Conservation (phyloP, 2,888 invertebrate genomes). For the Boloria euphrosyne region DNA sequence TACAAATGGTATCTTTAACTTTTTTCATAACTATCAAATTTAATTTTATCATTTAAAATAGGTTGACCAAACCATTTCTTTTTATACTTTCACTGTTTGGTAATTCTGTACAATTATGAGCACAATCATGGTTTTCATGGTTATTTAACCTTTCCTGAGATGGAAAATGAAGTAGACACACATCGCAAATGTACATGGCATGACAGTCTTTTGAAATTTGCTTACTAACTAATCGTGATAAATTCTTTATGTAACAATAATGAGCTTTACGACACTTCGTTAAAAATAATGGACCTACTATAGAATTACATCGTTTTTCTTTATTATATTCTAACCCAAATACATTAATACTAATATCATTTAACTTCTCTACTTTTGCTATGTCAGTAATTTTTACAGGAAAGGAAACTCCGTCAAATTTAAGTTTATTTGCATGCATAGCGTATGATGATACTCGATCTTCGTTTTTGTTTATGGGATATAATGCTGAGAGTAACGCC, state of each 20-base stretch:
- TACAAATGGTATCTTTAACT: slow-evolving; percentile 3
- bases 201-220: slow-evolving; percentile 31
- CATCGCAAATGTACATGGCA: slow-evolving; percentile 37
- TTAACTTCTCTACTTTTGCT: slow-evolving; percentile 42
- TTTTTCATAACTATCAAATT: slow-evolving; percentile 10
- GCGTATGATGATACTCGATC: slow-evolving; percentile 29
- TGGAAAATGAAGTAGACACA: slow-evolving; percentile 31
- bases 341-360: slow-evolving; percentile 46
- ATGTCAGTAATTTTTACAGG: slow-evolving; percentile 45
- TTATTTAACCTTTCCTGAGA: slow-evolving; percentile 4
- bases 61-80: too few species aligned
- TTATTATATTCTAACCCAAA: slow-evolving; percentile 44
- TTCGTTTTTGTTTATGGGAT: too few species aligned
- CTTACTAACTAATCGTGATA: slow-evolving; percentile 41
- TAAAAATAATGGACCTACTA: slow-evolving; percentile 43
- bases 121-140: too few species aligned
- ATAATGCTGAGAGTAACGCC: too few species aligned
- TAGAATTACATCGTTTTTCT: slow-evolving; percentile 30
- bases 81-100: too few species aligned
- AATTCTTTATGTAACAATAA: slow-evolving; percentile 45
- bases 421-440: slow-evolving; percentile 38
- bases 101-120: too few species aligned
- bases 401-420: too few species aligned
- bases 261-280: slow-evolving; percentile 41
- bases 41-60: too few species aligned